phyloP scores from a whole-genome alignment of 53 echinoderm and acorn worm genomes.

The Luidia sarsii region DNA sequence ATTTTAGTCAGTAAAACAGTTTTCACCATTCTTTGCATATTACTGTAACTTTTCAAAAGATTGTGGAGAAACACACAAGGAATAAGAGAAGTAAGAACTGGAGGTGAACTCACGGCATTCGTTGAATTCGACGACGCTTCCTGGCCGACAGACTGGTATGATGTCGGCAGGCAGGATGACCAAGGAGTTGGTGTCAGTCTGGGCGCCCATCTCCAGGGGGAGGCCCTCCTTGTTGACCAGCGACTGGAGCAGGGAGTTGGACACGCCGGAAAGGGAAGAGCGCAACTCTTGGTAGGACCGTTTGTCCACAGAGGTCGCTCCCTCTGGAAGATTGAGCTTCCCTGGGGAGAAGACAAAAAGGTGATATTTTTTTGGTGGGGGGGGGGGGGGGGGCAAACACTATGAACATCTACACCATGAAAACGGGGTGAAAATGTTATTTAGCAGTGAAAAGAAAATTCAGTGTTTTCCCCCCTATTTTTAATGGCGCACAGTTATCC shows the following conservation, averaged over 20 bases:
- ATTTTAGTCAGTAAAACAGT: too few species aligned
- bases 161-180: constrained; percentile 4
- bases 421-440: too few species aligned
- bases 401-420: too few species aligned
- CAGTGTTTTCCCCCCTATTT: too few species aligned
- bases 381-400: too few species aligned
- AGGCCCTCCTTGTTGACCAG: constrained; percentile 1
- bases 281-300: constrained; percentile 37
- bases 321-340: constrained; percentile 32
- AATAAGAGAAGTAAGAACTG: too few species aligned
- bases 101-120: constrained; percentile 29
- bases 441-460: too few species aligned
- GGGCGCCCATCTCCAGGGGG: constrained; percentile 25
- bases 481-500: too few species aligned
- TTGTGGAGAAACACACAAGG: too few species aligned
- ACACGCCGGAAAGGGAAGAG: constrained; percentile 39
- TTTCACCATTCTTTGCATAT: too few species aligned
- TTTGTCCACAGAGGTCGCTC: constrained; percentile 23
- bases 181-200: neutral
- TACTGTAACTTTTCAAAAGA: too few species aligned
- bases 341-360: neutral
- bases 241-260: constrained; percentile 21
- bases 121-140: constrained; percentile 4
- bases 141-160: constrained; percentile 20
- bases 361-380: too few species aligned